phyloP scores from a whole-genome alignment of 2,888 invertebrate species.

The Myathropa florea region DNA sequence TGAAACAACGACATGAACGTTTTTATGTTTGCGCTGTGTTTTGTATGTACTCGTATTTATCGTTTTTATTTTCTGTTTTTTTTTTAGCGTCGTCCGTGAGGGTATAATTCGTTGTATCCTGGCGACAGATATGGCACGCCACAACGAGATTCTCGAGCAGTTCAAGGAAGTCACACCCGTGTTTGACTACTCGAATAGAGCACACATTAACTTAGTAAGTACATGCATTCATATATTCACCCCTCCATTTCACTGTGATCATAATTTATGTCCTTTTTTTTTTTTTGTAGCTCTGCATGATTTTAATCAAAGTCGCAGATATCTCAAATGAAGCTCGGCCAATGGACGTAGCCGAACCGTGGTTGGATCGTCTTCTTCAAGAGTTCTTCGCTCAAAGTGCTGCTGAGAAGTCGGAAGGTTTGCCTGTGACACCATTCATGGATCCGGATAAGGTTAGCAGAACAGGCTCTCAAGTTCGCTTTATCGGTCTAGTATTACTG shows the following conservation, averaged over 20 bases:
- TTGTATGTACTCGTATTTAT: neutral
- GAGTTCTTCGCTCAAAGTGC: slow-evolving; percentile 91
- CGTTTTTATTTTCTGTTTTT: slow-evolving; percentile 1
- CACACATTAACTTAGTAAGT: slow-evolving; percentile 86
- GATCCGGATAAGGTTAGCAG: slow-evolving; percentile 92
- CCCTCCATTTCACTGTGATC: neutral
- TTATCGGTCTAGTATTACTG: slow-evolving; percentile 90
- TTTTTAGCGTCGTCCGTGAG: slow-evolving; percentile 84
- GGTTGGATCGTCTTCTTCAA: slow-evolving; percentile 87
- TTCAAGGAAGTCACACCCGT: slow-evolving; percentile 85
- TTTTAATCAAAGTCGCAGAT: slow-evolving; percentile 91
- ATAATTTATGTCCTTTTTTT: slow-evolving; percentile 14
- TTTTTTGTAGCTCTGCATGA: slow-evolving; percentile 85
- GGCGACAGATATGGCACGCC: slow-evolving; percentile 90
- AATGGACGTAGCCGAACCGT: slow-evolving; percentile 91
- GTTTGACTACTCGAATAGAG: slow-evolving; percentile 86
- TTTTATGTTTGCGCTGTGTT: slow-evolving; percentile 15
- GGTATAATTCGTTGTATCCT: slow-evolving; percentile 90
- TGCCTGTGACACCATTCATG: slow-evolving; percentile 93
- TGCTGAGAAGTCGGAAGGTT: slow-evolving; percentile 89
- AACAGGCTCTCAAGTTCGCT: slow-evolving; percentile 91
- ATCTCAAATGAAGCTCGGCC: slow-evolving; percentile 92
- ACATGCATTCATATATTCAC: neutral
- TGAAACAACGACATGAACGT: slow-evolving; percentile 12
- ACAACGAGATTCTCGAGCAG: slow-evolving; percentile 88